Evolutionary conservation across 2,888 invertebrate species (phyloP), one percentile per base, ranked within the genome.

Genomic region (Ophion ventricosus): DNA sequence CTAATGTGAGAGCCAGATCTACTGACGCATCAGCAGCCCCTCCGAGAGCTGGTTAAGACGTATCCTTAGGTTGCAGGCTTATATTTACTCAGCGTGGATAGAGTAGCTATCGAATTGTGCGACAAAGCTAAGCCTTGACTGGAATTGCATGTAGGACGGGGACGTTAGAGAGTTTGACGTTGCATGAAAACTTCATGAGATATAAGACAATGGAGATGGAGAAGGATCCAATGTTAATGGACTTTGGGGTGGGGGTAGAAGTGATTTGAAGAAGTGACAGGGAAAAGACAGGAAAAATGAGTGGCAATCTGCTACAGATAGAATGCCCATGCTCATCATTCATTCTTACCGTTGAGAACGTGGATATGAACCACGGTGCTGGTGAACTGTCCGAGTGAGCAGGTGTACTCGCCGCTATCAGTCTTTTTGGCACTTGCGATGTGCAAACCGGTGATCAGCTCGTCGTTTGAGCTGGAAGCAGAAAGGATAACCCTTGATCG

Each of bases 381-480:
- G 72, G 95, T 95, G 88, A 96, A 95, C 89, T 96, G 95, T 85
- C 95, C 95, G 86, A 96, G 94, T 74, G 95, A 94, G 91, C 96
- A 96, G 40, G 95, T 94, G 90, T 96, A 96, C 56, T 95, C 95
- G 17, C 96, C 96, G 89, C 95, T 96, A 91, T 96, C 96, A 82
- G 95, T 94, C 90, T 96, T 95, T 84, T 95, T 95, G 29, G 96
- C 96, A 74, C 90, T 89, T 83, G 92, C 91, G 81, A 93, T 92
- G 80, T 91, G 90, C 63, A 93, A 87, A 80, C 90, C 91, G 43
- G 92, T 92, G 81, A 92, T 88, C 83, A 92, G 86, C 82, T 92
- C 91, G 86, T 91, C 91, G 87, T 90, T 89, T 25, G 91, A 89
- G 82, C 92, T 92, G 89, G 75, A 91, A 91, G 75, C 81, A 86